Percentiles rank a stretch among this genome's conserved stretches.
Evolutionary conservation across 2,797 vertebrate genomes (phyloP).

Genomic region (Halcyon chelicuti): DNA sequence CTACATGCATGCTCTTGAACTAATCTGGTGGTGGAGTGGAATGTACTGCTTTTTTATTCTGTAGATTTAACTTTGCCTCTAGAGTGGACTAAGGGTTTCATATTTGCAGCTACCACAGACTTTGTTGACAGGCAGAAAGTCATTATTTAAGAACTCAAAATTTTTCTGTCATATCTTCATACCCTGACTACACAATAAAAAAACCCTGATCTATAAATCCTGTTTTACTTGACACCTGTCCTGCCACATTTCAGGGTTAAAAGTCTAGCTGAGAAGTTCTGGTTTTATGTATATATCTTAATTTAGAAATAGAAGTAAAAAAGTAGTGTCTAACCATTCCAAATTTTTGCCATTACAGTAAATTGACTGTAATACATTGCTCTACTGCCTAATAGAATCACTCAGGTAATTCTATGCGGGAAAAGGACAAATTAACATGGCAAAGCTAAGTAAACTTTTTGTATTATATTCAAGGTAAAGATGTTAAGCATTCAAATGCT

Average conservation of each 20-base stretch:
- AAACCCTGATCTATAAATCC: background rate
- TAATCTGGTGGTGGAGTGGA: background rate
- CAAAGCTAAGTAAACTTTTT: background rate
- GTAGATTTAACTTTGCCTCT: background rate
- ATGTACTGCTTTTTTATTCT: background rate
- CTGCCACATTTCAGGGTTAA: background rate
- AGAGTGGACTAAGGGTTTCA: background rate
- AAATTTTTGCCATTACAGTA: background rate
- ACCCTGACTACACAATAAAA: background rate
- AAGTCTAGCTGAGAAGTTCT: background rate
- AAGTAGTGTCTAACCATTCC: background rate
- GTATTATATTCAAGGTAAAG: background rate
- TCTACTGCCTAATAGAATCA: background rate
- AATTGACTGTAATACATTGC: background rate
- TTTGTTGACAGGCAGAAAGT: background rate
- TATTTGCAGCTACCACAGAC: background rate
- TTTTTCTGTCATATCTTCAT: background rate
- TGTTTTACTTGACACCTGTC: background rate
- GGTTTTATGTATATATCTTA: background rate
- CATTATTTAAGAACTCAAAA: background rate
- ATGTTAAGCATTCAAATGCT: background rate
- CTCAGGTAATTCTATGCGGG: background rate
- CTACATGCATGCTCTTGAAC: background rate
- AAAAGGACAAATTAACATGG: background rate
- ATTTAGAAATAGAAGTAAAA: background rate